Evolutionary conservation across 2,113 vertebrate genomes (phyloP), one percentile per base, ranked within the genome.

Genomic region (Nipponia nippon): DNA sequence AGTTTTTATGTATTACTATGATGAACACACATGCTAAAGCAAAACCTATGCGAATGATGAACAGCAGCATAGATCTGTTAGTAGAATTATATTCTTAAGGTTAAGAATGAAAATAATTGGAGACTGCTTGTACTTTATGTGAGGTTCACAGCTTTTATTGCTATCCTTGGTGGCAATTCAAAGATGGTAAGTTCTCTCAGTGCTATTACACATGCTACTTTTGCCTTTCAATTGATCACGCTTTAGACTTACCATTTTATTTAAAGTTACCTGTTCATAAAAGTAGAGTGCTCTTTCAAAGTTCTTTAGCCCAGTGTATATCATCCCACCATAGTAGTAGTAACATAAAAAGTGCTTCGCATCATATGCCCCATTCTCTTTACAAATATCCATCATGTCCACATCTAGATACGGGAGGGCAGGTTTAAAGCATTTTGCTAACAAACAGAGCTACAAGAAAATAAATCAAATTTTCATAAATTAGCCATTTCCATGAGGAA

Each of bases 311-410:
- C 99, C 99, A n/a, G 99, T 99, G 98, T 99, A 99, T 98, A 99
- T 99, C 99, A 99, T 99, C 73, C 99, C 99, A 65, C 99, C 99
- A 47, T 99, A 99, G 96, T 99, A 99, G 98, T 99, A 99, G 97
- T 99, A 99, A 98, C 99, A 99, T 97, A 99, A 98, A 98, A 99
- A 99, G 98, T 99, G 99, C 98, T 99, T 99, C 82, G 99, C 99
- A 83, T 99, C 99, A n/a, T 99, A 99, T 65, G 99, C 99, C 67
- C 99, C 99, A 36, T 99, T 99, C 97, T 99, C 99, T 98, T 99
- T 99, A 98, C 99, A 99, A 97, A 99, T 99, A 98, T 99, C 99
- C 99, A 99, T 99, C 99, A 99, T 99, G 98, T 99, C 99, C 98
- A 99, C 98, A 82, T 99, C 99, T 98, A 99, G 98, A 98, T 99